phyloP scores from a whole-genome alignment of 2,888 invertebrate species.

The Plagodis pulveraria region DNA sequence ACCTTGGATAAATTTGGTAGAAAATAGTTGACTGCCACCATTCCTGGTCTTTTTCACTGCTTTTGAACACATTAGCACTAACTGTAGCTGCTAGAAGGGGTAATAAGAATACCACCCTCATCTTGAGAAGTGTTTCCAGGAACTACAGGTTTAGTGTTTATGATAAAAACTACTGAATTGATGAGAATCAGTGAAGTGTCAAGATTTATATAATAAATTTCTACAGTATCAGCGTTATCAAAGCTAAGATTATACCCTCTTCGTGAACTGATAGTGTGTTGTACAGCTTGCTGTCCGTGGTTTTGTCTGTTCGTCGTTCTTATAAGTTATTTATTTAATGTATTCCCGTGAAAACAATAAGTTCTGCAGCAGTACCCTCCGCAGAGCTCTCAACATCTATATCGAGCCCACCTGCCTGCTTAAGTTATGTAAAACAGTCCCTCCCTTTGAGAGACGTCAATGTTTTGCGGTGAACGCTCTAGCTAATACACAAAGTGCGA shows the following conservation, averaged over 20 bases:
- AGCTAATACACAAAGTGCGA: too few species aligned
- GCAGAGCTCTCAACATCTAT: too few species aligned
- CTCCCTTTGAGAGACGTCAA: too few species aligned
- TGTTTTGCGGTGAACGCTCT: too few species aligned
- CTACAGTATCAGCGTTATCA: constrained; percentile 23
- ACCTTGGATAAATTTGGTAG: constrained; percentile 92
- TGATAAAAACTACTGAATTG: constrained; percentile 19
- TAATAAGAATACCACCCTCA: constrained; percentile 57
- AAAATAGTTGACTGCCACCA: constrained; percentile 92
- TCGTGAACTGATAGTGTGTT: constrained; percentile 42
- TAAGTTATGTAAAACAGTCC: too few species aligned
- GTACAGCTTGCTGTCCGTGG: constrained; percentile 1
- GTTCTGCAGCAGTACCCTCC: too few species aligned
- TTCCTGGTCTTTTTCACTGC: constrained; percentile 58
- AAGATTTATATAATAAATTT: constrained; percentile 44
- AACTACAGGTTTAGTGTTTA: neutral
- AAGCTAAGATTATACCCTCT: constrained; percentile 32
- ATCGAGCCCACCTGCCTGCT: too few species aligned
- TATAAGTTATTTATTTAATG: neutral
- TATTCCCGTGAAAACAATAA: too few species aligned
- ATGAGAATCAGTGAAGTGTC: constrained; percentile 14
- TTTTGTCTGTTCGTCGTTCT: neutral
- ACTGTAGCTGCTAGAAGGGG: constrained; percentile 46
- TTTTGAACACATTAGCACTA: constrained; percentile 46
- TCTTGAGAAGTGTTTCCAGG: constrained; percentile 33